These are phyloP conservation scores for Theodoxus fluviatilis DNA, from an alignment of 2,888 invertebrate genomes.

Conservation along the genomic window DNA sequence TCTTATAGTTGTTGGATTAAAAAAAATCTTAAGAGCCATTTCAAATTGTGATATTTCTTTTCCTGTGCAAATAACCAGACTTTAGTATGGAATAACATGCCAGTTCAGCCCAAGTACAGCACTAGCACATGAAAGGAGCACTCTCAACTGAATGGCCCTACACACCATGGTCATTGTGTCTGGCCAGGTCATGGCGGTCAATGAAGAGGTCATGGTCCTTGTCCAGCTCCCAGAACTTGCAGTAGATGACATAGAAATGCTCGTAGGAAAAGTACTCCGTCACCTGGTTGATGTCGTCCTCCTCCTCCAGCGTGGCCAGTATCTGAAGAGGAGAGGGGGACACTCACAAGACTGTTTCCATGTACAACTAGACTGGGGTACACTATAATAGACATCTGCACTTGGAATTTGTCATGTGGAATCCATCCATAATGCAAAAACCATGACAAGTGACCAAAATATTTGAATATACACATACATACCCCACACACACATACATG, in stretches of 20 bases:
- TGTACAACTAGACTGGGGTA: too few species aligned
- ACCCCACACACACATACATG: too few species aligned
- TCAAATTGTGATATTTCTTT: not conserved
- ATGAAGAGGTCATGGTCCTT: constrained; percentile 97
- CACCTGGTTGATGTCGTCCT: constrained; percentile 94
- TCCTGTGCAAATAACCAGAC: not conserved
- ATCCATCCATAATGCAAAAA: too few species aligned
- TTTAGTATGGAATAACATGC: not conserved
- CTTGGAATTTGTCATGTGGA: too few species aligned
- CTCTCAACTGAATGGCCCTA: constrained; percentile 12
- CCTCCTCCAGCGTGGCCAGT: constrained; percentile 84
- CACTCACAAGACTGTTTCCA: too few species aligned
- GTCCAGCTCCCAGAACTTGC: constrained; percentile 99
- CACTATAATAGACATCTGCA: too few species aligned
- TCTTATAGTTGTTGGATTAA: too few species aligned
- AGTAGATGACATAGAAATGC: constrained; percentile 99
- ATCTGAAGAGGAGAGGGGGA: too few species aligned
- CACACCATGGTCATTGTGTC: constrained; percentile 94
- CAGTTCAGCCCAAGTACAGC: not conserved
- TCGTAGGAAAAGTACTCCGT: constrained; percentile 88
- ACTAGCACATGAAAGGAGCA: not conserved
- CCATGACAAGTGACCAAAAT: not conserved
- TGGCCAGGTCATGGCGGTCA: constrained; percentile 88
- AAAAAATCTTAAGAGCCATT: too few species aligned
- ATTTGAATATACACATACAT: too few species aligned